phyloP scores from a whole-genome alignment of 1,140 invertebrate genomes.

The Brachionus manjavacas region DNA sequence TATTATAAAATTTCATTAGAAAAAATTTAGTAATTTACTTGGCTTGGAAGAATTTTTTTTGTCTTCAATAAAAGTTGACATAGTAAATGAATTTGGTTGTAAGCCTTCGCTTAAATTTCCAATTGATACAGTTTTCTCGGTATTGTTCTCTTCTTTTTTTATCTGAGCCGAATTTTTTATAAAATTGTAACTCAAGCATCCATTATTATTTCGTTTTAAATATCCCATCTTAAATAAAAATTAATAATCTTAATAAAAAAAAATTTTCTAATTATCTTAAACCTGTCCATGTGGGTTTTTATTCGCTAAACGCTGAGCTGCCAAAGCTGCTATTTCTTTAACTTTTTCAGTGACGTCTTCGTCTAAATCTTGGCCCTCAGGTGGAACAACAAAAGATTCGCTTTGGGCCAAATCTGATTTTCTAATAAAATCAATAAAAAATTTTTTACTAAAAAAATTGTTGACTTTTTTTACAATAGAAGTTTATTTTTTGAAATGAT shows the following conservation, averaged over 20 bases:
- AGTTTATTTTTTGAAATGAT: conserved; percentile 26
- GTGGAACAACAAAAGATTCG: conserved; percentile 19
- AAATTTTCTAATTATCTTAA: neutral
- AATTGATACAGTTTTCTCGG: conserved; percentile 69
- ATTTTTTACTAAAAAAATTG: neutral
- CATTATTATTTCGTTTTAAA: conserved; percentile 71
- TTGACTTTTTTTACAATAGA: neutral
- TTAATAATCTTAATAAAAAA: conserved; percentile 35
- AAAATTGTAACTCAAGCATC: conserved; percentile 79
- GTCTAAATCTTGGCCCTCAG: conserved; percentile 1
- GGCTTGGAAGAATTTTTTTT: conserved; percentile 78
- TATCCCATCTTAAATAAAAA: conserved; percentile 67
- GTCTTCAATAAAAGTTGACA: conserved; percentile 75
- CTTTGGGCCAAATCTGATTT: neutral
- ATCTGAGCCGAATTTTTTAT: conserved; percentile 60
- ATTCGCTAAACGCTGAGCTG: conserved; percentile 9
- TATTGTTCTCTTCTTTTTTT: conserved; percentile 41
- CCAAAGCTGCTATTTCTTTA: conserved; percentile 5
- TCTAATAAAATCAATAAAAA: neutral
- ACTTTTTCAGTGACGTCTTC: conserved; percentile 31
- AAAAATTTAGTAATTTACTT: conserved; percentile 50
- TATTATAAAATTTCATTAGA: no score
- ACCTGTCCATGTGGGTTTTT: conserved; percentile 19
- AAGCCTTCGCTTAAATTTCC: conserved; percentile 76
- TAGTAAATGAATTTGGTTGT: conserved; percentile 67